These are phyloP conservation scores for Allobates femoralis DNA, from an alignment of 2,797 vertebrate species.

Conservation along the genomic window DNA sequence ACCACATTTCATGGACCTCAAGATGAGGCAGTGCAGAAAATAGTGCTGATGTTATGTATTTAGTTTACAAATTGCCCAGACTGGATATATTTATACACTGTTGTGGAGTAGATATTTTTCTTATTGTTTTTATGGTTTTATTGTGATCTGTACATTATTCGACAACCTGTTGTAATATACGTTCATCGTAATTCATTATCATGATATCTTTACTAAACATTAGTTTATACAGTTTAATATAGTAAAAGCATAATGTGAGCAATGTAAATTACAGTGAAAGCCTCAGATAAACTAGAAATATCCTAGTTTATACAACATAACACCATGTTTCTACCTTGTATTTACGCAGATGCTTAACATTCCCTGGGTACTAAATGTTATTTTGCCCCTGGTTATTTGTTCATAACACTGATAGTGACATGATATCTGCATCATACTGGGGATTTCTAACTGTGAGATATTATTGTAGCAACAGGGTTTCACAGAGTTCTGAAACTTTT, in stretches of 20 bases:
- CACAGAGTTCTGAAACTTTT: not conserved
- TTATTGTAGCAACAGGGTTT: constrained; percentile 46
- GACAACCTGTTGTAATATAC: not conserved
- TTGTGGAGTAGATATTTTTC: not conserved
- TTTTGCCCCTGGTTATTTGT: constrained; percentile 25
- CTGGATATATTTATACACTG: not conserved
- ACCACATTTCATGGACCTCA: no score
- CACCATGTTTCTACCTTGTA: not conserved
- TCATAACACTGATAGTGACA: constrained; percentile 4
- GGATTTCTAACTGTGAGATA: constrained; percentile 28
- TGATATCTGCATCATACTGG: not conserved
- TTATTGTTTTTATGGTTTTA: no score
- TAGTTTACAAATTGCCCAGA: not conserved
- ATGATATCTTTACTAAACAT: not conserved
- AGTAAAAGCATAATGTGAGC: no score
- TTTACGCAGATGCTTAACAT: constrained; percentile 54
- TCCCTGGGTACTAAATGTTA: constrained; percentile 23
- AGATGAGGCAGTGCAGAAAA: not conserved
- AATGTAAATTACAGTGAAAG: not conserved
- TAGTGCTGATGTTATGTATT: not conserved
- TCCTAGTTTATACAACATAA: not conserved
- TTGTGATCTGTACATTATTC: no score
- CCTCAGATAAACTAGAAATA: not conserved
- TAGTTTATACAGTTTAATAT: no score
- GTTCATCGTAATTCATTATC: not conserved